Percentiles rank a stretch among this genome's conserved stretches.
Evolutionary conservation across 2,888 invertebrate genomes (phyloP).

Genomic region (Gryllus longicercus): DNA sequence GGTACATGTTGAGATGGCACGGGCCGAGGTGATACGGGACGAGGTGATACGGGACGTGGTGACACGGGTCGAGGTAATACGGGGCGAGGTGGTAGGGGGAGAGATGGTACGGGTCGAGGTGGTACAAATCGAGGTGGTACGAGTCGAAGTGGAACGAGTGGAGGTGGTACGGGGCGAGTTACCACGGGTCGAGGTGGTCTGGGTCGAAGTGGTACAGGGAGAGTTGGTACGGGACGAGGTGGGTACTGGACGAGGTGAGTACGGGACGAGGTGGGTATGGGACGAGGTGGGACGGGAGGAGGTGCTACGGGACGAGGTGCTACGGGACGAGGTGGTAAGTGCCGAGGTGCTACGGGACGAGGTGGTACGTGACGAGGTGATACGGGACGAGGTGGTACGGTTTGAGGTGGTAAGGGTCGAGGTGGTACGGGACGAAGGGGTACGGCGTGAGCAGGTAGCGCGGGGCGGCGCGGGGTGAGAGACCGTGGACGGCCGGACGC

Average conservation of each 20-base stretch:
- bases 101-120: background rate
- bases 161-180: background rate
- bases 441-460: background rate
- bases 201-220: too few species aligned
- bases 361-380: background rate
- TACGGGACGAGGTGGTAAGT: background rate
- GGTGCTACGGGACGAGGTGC: too few species aligned
- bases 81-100: background rate
- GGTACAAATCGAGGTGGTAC: accelerated
- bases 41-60: background rate
- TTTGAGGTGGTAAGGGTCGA: accelerated
- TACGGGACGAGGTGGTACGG: background rate
- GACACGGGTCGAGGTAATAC: background rate
- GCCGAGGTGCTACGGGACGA: background rate
- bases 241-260: too few species aligned
- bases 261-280: too few species aligned
- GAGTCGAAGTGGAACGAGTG: too few species aligned
- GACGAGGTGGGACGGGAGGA: too few species aligned
- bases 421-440: background rate
- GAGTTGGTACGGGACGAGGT: too few species aligned
- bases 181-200: too few species aligned
- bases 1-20: too few species aligned
- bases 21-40: too few species aligned
- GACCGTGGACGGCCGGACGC: background rate
- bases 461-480: background rate